Evolutionary conservation across 2,888 invertebrate species (phyloP).

Genomic region (Himalopsyche kuldschensis): DNA sequence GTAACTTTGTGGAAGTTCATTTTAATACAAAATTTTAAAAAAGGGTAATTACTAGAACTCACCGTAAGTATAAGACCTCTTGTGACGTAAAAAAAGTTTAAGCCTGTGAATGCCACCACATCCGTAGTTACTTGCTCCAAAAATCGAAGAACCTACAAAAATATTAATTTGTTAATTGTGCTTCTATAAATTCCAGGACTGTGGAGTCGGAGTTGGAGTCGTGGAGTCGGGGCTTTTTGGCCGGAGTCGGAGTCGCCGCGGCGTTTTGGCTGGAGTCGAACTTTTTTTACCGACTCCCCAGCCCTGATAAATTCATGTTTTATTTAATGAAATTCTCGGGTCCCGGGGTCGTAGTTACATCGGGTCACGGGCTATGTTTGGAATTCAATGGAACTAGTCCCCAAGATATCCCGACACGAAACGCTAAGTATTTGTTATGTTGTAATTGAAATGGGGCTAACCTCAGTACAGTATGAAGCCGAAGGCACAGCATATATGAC

Average conservation of each 20-base stretch:
- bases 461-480: constrained; percentile 65
- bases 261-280: too few species aligned
- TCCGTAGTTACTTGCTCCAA: constrained; percentile 48
- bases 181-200: too few species aligned
- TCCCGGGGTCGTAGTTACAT: background rate
- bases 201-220: too few species aligned
- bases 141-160: constrained; percentile 46
- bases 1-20: too few species aligned
- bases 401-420: background rate
- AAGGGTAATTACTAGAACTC: constrained; percentile 35
- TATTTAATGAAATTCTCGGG: background rate
- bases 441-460: constrained; percentile 42
- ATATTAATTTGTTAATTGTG: too few species aligned
- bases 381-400: too few species aligned
- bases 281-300: too few species aligned
- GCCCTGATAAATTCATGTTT: too few species aligned
- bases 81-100: constrained; percentile 50
- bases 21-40: too few species aligned
- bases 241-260: too few species aligned
- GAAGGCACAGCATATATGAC: constrained; percentile 66
- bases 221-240: too few species aligned
- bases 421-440: background rate
- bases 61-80: constrained; percentile 52
- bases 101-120: constrained; percentile 47
- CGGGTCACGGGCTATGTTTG: too few species aligned